phyloP scores from a whole-genome alignment of 1,140 invertebrate genomes.

The Drosophila pandora region DNA sequence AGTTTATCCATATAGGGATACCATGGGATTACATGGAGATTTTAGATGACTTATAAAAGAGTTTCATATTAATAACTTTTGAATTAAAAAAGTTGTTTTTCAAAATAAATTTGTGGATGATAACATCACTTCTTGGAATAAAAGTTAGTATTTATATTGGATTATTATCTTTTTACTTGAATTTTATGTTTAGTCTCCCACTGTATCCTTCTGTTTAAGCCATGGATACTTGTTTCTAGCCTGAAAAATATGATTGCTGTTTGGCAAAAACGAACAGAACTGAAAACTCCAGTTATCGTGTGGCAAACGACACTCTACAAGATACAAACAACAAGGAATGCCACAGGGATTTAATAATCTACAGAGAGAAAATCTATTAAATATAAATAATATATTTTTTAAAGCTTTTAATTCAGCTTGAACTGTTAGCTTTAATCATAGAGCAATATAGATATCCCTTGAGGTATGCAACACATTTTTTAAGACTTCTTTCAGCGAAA shows the following conservation, averaged over 20 bases:
- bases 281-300: slow-evolving; percentile 20
- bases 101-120: neutral
- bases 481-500: neutral
- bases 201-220: slow-evolving; percentile 21
- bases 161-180: neutral
- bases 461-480: neutral
- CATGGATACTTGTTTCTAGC: slow-evolving; percentile 21
- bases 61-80: no score
- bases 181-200: slow-evolving; percentile 9
- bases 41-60: no score
- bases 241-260: slow-evolving; percentile 70
- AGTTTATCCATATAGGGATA: slow-evolving; percentile 27
- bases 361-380: neutral
- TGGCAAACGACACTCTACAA: slow-evolving; percentile 31
- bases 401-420: no score
- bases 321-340: slow-evolving; percentile 48
- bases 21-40: neutral
- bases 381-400: neutral
- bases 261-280: slow-evolving; percentile 33
- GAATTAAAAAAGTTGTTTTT: neutral
- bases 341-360: slow-evolving; percentile 44
- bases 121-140: neutral
- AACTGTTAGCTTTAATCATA: no score
- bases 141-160: neutral
- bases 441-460: no score